phyloP scores from a whole-genome alignment of 2,888 invertebrate genomes.

The Caenorhabditis sp. region DNA sequence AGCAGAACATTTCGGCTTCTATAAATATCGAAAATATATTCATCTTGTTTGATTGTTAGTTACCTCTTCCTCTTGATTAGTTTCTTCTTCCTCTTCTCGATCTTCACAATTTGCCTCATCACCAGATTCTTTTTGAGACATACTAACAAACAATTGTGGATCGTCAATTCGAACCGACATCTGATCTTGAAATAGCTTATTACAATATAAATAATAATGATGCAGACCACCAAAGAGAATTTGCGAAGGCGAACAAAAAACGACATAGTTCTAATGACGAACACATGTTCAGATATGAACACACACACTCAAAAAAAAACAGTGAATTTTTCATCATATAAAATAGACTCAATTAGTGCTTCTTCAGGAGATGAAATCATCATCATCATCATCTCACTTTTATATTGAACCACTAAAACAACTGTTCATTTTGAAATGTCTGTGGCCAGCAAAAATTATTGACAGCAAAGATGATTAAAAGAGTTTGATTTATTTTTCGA shows the following conservation, averaged over 20 bases:
- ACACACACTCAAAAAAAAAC: background rate
- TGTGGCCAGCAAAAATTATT: background rate
- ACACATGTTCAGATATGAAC: slow-evolving; percentile 26
- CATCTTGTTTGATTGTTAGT: too few species aligned
- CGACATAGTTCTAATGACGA: slow-evolving; percentile 28
- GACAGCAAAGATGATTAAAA: background rate
- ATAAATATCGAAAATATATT: too few species aligned
- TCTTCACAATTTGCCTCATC: slow-evolving; percentile 30
- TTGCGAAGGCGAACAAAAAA: slow-evolving; percentile 3
- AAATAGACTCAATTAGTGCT: background rate
- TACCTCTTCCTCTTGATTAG: slow-evolving; percentile 9
- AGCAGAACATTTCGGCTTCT: slow-evolving; percentile 16
- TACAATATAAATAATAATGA: background rate
- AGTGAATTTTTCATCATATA: background rate
- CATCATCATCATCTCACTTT: background rate
- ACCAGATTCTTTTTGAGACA: slow-evolving; percentile 15
- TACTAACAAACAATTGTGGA: slow-evolving; percentile 34
- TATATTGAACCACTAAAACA: slow-evolving; percentile 1
- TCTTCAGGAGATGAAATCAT: background rate
- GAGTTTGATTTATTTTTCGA: background rate
- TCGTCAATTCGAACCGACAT: slow-evolving; percentile 45
- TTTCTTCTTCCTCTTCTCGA: slow-evolving; percentile 12
- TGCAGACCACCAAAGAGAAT: slow-evolving; percentile 2
- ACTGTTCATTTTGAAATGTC: background rate
- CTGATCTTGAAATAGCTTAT: background rate